Evolutionary conservation across 2,113 vertebrate species (phyloP), one percentile per base, ranked within the genome.

Genomic region (Arothron firmamentum): DNA sequence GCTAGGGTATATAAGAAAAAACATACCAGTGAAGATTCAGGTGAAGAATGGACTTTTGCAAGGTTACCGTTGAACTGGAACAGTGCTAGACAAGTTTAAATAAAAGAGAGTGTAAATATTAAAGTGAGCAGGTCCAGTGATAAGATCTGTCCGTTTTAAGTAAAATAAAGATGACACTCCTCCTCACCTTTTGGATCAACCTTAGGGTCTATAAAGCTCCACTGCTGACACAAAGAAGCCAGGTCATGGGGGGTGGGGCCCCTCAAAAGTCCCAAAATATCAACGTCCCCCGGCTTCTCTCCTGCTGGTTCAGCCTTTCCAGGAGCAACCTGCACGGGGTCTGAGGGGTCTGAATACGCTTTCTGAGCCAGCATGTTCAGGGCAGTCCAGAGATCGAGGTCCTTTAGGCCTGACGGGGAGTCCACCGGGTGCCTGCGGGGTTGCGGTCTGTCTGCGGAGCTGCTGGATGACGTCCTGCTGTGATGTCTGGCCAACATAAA

Each of bases 211-310:
- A 89, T 88, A 71, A 92, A 91, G 18, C 94, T 91, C 90, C 95
- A 98, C 87, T 94, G 93, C 83, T 95, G 95, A 89, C 94, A 96
- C 25, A 97, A 82, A 0, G 92, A 87, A 48, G 94, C 93, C 55
- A 97, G 86, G 65, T 98, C 95, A 64, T 94, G 93, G 81, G 95
- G 92, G 89, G 89, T 93, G 91, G 94, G 95, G 10, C 92, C 94
- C 87, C 96, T 95, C 74, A 98, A 89, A 62, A 96, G 89, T 79
- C 87, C 93, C 82, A 96, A 87, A 87, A 96, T 82, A 80, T 95
- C 94, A 81, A 94, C 81, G 80, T 96, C 94, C 78, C 92, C 72
- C 65, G 81, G 90, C 74, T 89, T 92, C 16, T 88, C 86, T 90
- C 91, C 3, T 69, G 90, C 18, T 52, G 86, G 67, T 61, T 94